Base-by-base conservation (phyloP, 2,797 vertebrate species). In the Salmo trutta region DNA sequence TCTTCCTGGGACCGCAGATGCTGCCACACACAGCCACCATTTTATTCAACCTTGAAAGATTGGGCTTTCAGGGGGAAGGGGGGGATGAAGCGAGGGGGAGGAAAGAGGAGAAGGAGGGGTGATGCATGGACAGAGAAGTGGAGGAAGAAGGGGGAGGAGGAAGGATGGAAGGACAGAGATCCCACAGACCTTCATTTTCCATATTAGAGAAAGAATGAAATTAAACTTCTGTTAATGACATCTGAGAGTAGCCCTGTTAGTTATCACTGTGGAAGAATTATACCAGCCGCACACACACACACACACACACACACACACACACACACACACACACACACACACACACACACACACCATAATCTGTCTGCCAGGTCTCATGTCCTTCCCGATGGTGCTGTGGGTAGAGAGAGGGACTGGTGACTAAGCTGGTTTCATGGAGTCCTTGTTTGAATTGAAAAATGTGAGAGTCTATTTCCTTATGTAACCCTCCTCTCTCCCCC, bases 11-110 rank as follows among this genome's bases (percentile, higher is more conserved):
- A 79, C 84, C 85, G 84, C 76, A 67, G 85, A 87, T 83, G 79
- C 41, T 47, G 41, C 41, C 41, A 12, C 33, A 12, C 24, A 47
- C 41, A 47, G 5, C 24, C 70, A 29, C 95, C 95, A 95, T 97
- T 99, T 97, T 96, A 97, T 96, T 97, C 96, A 98, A 97, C 97
- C 97, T 98, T 99, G 97, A 99, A 98, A 98, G 95, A 95, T 84
- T 41, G 81, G 81, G 79, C 97, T 94, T 94, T 47, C 94, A 93
- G 92, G 31, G 78, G 81, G 79, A 24, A 67, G n/a, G 86, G 86
- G 77, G 33, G 65, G 64, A 16, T 36, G 41, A 12, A 24, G 70
- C 19, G 24, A 87, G 77, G 29, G 67, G 56, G 14, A 41, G 36
- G 71, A 71, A 21, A 14, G 36, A 10, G 8, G 70, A 29, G 29